Base-by-base conservation (phyloP, 2,113 vertebrate species). In the Rhizomys pruinosus region DNA sequence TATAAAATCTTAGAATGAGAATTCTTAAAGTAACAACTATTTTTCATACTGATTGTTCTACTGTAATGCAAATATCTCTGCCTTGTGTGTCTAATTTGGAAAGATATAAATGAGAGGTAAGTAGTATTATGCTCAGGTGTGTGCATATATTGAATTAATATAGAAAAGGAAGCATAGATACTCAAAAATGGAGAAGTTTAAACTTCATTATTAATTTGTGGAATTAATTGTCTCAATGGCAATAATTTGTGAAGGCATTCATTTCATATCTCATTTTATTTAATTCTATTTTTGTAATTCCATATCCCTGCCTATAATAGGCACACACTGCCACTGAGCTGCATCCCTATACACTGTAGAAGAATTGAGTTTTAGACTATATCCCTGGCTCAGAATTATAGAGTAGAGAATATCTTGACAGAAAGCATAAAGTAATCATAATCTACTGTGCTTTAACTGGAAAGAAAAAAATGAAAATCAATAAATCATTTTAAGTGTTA, bases 81-180 rank as follows among this genome's bases (percentile, higher is more conserved):
- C 95, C 92, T 96, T 95, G 77, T 74, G 42, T 93, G 82, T 86
- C 86, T 96, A 97, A 97, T 92, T 94, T 87, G 84, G 23, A 93
- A 76, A 92, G 94, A 96, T 37, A 13, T 23, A 84, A 89, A 91
- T 89, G 81, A 47, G 71, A 80, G 74, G 19, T 37, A 55, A 42
- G 66, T 4, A 69, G 68, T 37, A 79, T 34, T 92, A 78, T 63
- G 52, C 37, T 87, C 23, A 84, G 87, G 32, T 23, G 73, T 84
- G 37, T 80, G 2, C 29, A 52, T 55, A 44, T 1, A 59, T 79
- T 79, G 86, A 94, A 79, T 42, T 91, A 86, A 88, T 71, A 66
- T 89, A 93, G 25, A 89, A 93, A 93, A 92, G 59, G 61, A 69
- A 96, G 93, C n/a, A 39, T 12, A 44, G 66, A 32, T 71, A 23